Base-by-base conservation (phyloP, 2,797 vertebrate genomes). In the Sebastes taczanowskii region DNA sequence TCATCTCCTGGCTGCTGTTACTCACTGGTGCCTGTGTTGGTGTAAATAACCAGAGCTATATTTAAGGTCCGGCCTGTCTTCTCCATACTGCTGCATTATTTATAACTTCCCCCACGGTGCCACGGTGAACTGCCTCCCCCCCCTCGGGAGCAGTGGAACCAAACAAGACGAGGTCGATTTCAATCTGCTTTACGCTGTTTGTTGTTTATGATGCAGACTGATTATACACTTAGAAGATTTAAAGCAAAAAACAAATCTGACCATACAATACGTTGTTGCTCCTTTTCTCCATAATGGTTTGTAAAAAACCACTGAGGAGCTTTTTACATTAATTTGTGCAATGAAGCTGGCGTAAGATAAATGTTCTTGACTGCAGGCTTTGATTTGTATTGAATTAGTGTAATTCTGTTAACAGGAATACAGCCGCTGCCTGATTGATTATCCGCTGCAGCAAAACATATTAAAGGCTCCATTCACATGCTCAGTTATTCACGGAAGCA, bases 41-140 rank as follows among this genome's bases (percentile, higher is more conserved):
- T 90, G 86, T 92, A 94, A 95, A 94, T 95, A 94, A 89, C 86
- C 72, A 9, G n/a, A 20, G 87, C 91, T 95, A 94, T 93, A 94
- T 95, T 93, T 94, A 94, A 92, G 78, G 62, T 53, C 72, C 77
- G 62, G 87, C 79, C 90, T 74, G 87, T 87, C 90, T 83, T 78
- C 89, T 89, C 86, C 53, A 60, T 82, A 63, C 87, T 86, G 55
- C 87, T n/a, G 14, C 78, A 84, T 91, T 95, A 96, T 95, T 93
- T 94, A 93, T 94, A 94, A 83, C 90, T 52, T 22, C 27, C 73
- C 66, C 77, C 46, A 42, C 38, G 58, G 71, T 86, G 83, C 70
- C 80, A 69, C 84, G 53, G 77, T 87, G 55, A 86, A 81, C 74
- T 56, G 1, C 2, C 84, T 34, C 32, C 83, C 52, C 35, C 73